These are phyloP conservation scores for Plectropomus leopardus DNA, from an alignment of 2,113 vertebrate species.

Conservation along the genomic window DNA sequence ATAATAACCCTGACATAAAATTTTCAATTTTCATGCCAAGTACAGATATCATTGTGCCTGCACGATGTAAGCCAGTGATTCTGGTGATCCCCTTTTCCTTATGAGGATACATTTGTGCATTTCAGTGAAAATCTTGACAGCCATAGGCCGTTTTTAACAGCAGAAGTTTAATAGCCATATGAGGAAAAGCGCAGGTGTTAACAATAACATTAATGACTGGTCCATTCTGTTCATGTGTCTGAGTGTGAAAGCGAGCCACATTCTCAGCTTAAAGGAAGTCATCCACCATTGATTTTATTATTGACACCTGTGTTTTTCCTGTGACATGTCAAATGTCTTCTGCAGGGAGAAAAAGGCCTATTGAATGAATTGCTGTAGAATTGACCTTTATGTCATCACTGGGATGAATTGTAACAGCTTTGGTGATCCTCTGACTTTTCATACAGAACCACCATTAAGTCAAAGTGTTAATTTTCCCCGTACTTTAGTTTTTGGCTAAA, in stretches of 20 bases:
- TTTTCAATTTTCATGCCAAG: no score
- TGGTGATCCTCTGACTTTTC: background rate
- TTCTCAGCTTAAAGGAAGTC: background rate
- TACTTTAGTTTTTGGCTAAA: background rate
- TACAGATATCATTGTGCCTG: background rate
- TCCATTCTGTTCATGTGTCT: background rate
- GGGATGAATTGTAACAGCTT: background rate
- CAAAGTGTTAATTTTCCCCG: background rate
- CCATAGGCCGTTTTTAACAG: no score
- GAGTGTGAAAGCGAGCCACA: background rate
- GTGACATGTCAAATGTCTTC: background rate
- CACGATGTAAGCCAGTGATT: background rate
- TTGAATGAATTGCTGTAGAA: background rate
- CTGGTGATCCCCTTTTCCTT: background rate
- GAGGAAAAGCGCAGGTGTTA: background rate
- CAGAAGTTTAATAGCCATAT: background rate
- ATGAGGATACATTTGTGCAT: no score
- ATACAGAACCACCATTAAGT: background rate
- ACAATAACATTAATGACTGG: background rate
- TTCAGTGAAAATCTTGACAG: no score
- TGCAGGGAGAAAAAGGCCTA: background rate
- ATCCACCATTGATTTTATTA: background rate
- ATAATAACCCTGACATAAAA: no score
- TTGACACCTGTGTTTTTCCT: background rate
- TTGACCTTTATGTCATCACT: background rate